Evolutionary conservation across 2,888 invertebrate genomes (phyloP), one percentile per base, ranked within the genome.

Genomic region (Torymus texanus): DNA sequence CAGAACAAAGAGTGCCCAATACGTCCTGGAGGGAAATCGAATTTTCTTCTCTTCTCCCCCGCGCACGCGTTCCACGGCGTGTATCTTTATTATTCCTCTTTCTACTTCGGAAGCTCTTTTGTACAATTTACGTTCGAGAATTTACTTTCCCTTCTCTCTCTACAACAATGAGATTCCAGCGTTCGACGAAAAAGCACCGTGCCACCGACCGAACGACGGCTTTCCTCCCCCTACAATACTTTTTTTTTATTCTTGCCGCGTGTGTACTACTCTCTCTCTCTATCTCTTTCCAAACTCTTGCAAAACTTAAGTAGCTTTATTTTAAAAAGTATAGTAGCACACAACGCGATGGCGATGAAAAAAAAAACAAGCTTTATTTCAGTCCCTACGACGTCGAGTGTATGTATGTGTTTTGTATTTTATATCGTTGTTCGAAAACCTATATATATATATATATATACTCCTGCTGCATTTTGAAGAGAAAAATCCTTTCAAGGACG

Each of bases 11-110:
- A 55, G 61, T 24, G 53, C 21, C 75, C 74, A 63, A 74, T 63
- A 72, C 62, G 63, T 68, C 68, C 78, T 63, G 53, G 24, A 63
- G 74, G 63, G 68, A 78, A 78, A 78, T 78, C 68, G 78, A 78
- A 78, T 78, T 78, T 78, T 72, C 76, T 51, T 63, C 58, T 41
- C 41, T 8, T 41, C 10, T 8, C 41, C 8, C 41, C 41, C 5
- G 10, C 56, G 16, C 50, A 62, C n/a, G 50, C 55, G 14, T 41
- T n/a, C 41, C 41, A 41, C 41, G 8, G 41, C 50, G n/a, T 61
- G 66, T 72, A 55, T 78, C 77, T 66, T 66, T 78, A 78, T 78
- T 78, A 78, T 78, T 67, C 73, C 50, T 77, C 61, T 66, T 66
- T 66, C 72, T 41, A 71, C 63, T 63, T 71, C 16, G 63, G 63